These are phyloP conservation scores for Saguinus imperator DNA, from an alignment of 2,113 vertebrate species.

Conservation along the genomic window DNA sequence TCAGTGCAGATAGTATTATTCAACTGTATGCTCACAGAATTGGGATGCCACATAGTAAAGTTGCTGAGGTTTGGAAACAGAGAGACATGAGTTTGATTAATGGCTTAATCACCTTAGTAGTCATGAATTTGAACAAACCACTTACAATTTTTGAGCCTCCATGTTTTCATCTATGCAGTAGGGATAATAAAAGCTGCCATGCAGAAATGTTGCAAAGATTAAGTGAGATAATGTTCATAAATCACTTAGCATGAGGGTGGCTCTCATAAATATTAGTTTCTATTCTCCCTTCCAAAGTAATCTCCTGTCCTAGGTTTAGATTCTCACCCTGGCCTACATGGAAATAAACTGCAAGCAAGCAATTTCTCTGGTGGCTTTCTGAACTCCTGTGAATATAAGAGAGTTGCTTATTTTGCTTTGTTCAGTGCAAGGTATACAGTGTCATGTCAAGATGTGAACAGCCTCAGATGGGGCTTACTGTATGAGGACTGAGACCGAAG, in stretches of 20 bases:
- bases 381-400: background rate
- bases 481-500: too few species aligned
- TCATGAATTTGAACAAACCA: constrained; percentile 6
- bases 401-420: background rate
- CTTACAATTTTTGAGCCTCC: background rate
- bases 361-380: background rate
- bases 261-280: background rate
- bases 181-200: background rate
- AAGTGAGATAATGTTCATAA: background rate
- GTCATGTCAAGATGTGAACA: background rate
- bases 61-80: background rate
- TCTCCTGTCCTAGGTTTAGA: background rate
- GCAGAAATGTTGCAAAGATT: background rate
- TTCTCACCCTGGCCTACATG: background rate
- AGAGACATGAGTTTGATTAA: background rate
- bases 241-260: background rate
- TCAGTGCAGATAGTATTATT: background rate
- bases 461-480: background rate
- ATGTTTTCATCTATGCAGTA: background rate
- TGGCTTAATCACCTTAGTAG: background rate
- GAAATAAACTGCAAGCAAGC: background rate
- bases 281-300: background rate
- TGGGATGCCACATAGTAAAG: background rate
- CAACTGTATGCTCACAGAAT: background rate
- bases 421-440: background rate